Evolutionary conservation across 2,888 invertebrate species (phyloP).

Genomic region (Chymomyza fuscimana): DNA sequence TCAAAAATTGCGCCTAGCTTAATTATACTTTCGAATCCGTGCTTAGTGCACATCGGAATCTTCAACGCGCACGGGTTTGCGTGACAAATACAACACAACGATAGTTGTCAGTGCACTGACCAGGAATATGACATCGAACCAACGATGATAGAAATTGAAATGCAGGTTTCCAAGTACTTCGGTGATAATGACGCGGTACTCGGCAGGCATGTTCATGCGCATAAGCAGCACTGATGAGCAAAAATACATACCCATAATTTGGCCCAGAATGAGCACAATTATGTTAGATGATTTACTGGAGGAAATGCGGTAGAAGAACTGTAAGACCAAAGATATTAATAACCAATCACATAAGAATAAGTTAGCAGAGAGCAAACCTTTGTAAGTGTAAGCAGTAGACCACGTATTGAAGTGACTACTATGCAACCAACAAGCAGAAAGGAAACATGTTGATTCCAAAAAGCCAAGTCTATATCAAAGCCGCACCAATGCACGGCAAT

Average conservation of each 20-base stretch:
- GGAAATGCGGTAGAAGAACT: constrained; percentile 99
- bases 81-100: constrained; percentile 95
- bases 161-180: constrained; percentile 97
- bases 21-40: constrained; percentile 13
- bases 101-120: constrained; percentile 98
- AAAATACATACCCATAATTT: constrained; percentile 99
- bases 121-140: constrained; percentile 99
- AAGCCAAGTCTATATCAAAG: constrained; percentile 96
- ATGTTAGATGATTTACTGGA: constrained; percentile 99
- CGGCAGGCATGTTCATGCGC: constrained; percentile 99
- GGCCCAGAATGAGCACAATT: constrained; percentile 96
- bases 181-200: constrained; percentile 93
- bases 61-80: constrained; percentile 87
- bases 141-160: constrained; percentile 99
- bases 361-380: constrained; percentile 84
- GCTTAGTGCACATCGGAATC: constrained; percentile 71
- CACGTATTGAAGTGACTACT: constrained; percentile 97
- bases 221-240: constrained; percentile 97
- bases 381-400: constrained; percentile 95
- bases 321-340: constrained; percentile 76
- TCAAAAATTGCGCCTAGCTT: constrained; percentile 44
- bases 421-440: constrained; percentile 98
- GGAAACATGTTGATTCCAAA: constrained; percentile 99
- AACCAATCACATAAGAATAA: background rate
- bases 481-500: constrained; percentile 98